These are phyloP conservation scores for Lumbricus terrestris DNA, from an alignment of 2,888 invertebrate species.

Conservation along the genomic window DNA sequence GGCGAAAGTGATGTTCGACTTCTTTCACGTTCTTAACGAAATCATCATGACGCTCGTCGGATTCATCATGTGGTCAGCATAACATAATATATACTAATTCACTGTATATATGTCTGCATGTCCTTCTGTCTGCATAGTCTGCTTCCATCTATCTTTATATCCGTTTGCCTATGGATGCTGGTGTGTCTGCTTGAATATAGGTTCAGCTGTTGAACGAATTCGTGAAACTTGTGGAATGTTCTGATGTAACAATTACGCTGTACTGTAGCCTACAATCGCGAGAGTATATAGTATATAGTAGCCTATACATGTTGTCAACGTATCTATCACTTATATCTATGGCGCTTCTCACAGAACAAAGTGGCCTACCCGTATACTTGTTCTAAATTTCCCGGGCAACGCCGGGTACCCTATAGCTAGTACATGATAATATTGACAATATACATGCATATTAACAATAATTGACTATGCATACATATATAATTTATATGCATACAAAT, in stretches of 20 bases:
- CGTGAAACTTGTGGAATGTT: no score
- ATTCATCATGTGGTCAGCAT: conserved; percentile 63
- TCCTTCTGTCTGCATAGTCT: neutral
- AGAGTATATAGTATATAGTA: no score
- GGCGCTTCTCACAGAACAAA: no score
- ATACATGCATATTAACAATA: neutral
- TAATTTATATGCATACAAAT: neutral
- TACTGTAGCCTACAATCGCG: no score
- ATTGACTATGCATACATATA: neutral
- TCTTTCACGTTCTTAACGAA: conserved; percentile 66
- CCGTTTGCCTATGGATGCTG: neutral
- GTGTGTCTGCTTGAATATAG: neutral
- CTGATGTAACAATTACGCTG: no score
- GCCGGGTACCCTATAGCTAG: no score
- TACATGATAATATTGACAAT: no score
- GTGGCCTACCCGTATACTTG: no score
- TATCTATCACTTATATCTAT: no score
- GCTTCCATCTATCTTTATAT: neutral
- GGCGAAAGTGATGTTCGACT: conserved; percentile 66
- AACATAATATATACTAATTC: neutral
- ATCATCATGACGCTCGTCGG: conserved; percentile 67
- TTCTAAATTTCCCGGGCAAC: no score
- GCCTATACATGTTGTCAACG: no score
- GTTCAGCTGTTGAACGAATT: neutral
- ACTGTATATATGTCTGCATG: neutral